These are phyloP conservation scores for Eumacrocentrus americanus DNA, from an alignment of 2,888 invertebrate species.

Conservation along the genomic window DNA sequence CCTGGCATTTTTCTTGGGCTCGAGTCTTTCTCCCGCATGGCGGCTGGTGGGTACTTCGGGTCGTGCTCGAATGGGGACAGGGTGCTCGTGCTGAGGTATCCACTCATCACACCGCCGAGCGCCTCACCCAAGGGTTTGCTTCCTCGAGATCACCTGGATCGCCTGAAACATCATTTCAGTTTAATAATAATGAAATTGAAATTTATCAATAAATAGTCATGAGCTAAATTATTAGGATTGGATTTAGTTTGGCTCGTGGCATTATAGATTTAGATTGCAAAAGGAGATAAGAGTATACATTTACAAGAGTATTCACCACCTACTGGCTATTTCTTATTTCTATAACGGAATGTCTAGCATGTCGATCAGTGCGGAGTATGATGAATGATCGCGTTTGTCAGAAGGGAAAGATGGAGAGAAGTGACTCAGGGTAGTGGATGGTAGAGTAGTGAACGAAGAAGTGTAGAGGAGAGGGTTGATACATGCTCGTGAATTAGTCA, in stretches of 20 bases:
- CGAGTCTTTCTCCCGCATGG: slow-evolving; percentile 90
- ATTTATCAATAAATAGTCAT: too few relatives aligned
- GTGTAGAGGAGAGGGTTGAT: too few relatives aligned
- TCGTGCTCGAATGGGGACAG: slow-evolving; percentile 59
- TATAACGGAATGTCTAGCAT: slow-evolving; percentile 10
- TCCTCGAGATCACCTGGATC: background rate
- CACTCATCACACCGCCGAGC: slow-evolving; percentile 55
- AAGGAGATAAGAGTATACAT: too few relatives aligned
- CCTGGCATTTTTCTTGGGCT: slow-evolving; percentile 87
- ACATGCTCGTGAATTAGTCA: too few relatives aligned
- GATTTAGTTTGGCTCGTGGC: too few relatives aligned
- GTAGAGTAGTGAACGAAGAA: too few relatives aligned
- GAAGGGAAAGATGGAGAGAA: too few relatives aligned
- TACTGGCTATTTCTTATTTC: background rate
- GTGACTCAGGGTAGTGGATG: too few relatives aligned
- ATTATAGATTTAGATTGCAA: too few relatives aligned
- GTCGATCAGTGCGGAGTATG: slow-evolving; percentile 13
- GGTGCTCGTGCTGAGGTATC: slow-evolving; percentile 61
- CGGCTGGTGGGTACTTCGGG: slow-evolving; percentile 65
- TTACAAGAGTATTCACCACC: background rate
- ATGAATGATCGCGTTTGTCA: background rate
- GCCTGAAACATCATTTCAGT: background rate
- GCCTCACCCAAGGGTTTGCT: background rate
- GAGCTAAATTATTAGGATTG: too few relatives aligned
- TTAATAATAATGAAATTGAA: too few relatives aligned